These are phyloP conservation scores for Rhagonycha fulva DNA, from an alignment of 2,888 invertebrate genomes.

Conservation along the genomic window DNA sequence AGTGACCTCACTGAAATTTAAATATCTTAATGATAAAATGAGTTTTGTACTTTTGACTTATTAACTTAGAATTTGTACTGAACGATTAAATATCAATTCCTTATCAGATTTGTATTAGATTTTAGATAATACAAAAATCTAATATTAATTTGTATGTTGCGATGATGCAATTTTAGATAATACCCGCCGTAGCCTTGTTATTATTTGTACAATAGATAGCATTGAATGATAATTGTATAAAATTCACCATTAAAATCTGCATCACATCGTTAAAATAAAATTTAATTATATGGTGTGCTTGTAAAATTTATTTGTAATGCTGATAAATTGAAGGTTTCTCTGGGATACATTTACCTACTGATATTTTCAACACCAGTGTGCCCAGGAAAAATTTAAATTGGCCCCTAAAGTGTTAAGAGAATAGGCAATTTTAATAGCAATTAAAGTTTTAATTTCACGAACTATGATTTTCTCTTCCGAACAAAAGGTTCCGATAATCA, in stretches of 20 bases:
- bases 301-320: background rate
- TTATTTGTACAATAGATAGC: background rate
- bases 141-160: background rate
- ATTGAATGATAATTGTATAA: background rate
- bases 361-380: background rate
- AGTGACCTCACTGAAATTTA: background rate
- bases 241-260: background rate
- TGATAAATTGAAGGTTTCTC: background rate
- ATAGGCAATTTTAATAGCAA: background rate
- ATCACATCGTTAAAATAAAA: background rate
- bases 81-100: background rate
- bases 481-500: no score
- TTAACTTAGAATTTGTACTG: background rate
- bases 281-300: background rate
- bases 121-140: background rate
- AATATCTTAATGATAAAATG: background rate
- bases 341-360: background rate
- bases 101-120: background rate
- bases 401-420: background rate
- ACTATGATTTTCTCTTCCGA: no score
- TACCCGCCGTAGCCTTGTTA: background rate
- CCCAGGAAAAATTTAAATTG: background rate
- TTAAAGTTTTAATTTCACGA: no score
- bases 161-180: background rate
- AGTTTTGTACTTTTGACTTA: background rate